Base-by-base conservation (phyloP, 2,888 invertebrate genomes). In the Diaperis boleti region DNA sequence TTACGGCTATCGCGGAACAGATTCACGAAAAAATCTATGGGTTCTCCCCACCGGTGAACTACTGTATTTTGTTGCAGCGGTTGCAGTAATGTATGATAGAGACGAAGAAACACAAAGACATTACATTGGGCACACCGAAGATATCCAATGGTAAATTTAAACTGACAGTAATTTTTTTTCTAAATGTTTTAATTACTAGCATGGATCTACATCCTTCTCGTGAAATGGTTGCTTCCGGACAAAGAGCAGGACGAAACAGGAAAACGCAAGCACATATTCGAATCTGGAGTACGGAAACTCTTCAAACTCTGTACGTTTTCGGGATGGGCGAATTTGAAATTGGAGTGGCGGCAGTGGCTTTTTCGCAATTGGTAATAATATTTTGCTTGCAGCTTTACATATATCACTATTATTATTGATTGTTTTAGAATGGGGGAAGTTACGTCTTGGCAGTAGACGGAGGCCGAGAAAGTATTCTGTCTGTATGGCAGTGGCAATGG, bases 401-500 rank as follows among this genome's bases (percentile, higher is more conserved):
- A 13, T 44, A 44, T 42, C 13, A 20, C 14, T 60, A 52, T 18
- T 44, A 1, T 29, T 5, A 10, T 44, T n/a, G 15, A 18, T 33
- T 44, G 35, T 65, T 70, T 79, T 33, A 95, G 95, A 94, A 94
- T 75, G 92, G 94, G 1, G 96, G 95, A 10, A 94, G 92, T 77
- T 94, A 94, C 79, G 92, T 96, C 39, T 79, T 96, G 70, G 95
- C 94, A 0, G 92, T 96, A 20, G 96, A 96, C 77, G 92, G 91
- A 2, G 94, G 95, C 0, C 86, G 92, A 45, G 95, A 95, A 79
- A 93, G 95, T 76, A 93, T 95, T 65, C 84, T 96, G 1, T 94
- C 94, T 0, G 94, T 96, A 0, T 96, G 96, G 96, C 94, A 96
- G 74, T 96, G 96, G 96, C 93, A 94, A 76, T 94, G 95, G 90